Evolutionary conservation across 2,888 invertebrate species (phyloP).

Genomic region (Drosophila seclusa): DNA sequence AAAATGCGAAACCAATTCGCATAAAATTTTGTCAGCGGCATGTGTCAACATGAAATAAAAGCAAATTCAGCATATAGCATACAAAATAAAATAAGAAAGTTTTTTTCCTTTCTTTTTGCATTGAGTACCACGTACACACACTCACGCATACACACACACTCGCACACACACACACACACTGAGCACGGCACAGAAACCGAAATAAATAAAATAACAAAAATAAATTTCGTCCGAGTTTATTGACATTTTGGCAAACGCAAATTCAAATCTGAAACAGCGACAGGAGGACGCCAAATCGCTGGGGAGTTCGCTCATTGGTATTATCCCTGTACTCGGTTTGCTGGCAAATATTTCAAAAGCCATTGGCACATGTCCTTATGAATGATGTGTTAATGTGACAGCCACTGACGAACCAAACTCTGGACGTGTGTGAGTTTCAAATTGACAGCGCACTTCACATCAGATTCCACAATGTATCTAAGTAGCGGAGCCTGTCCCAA

Average conservation of each 20-base stretch:
- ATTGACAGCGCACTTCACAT: slow-evolving; percentile 18
- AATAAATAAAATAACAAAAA: slow-evolving; percentile 52
- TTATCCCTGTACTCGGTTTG: slow-evolving; percentile 17
- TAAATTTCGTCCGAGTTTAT: slow-evolving; percentile 71
- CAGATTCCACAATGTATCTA: not conserved
- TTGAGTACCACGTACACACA: slow-evolving; percentile 8
- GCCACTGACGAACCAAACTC: slow-evolving; percentile 40
- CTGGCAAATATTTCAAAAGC: slow-evolving; percentile 64
- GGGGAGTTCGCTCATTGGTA: slow-evolving; percentile 48
- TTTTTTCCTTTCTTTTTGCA: slow-evolving; percentile 10
- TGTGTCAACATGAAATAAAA: slow-evolving; percentile 70
- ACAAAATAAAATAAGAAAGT: slow-evolving; percentile 71
- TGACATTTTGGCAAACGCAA: slow-evolving; percentile 80
- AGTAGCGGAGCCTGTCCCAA: not conserved
- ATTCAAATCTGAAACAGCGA: slow-evolving; percentile 61
- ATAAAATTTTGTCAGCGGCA: slow-evolving; percentile 75
- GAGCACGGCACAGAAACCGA: slow-evolving; percentile 50
- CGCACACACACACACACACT: slow-evolving; percentile 8
- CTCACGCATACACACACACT: slow-evolving; percentile 39
- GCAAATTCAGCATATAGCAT: slow-evolving; percentile 54
- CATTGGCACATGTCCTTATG: slow-evolving; percentile 83
- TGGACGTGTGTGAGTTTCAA: slow-evolving; percentile 7
- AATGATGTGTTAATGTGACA: slow-evolving; percentile 84
- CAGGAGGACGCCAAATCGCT: slow-evolving; percentile 61
- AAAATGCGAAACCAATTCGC: slow-evolving; percentile 81